Percentiles rank a stretch among this genome's conserved stretches.
Conservation (phyloP, 1,140 invertebrate species). For the Fopius arisanus region DNA sequence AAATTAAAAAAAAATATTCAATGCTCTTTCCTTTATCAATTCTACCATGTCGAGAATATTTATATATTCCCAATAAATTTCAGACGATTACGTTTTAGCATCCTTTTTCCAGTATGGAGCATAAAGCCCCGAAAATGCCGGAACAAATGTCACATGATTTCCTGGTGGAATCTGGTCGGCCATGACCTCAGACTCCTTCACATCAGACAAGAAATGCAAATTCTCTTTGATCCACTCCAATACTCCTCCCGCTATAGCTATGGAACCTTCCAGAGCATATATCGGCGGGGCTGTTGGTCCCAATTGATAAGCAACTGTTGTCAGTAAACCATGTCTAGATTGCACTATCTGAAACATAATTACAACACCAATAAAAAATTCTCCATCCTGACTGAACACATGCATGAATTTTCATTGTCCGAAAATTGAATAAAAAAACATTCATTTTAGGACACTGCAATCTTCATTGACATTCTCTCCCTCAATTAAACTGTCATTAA, state of each 20-base stretch:
- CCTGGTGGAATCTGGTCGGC: slow-evolving; percentile 78
- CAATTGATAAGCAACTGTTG: slow-evolving; percentile 94
- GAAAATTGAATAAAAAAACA: slow-evolving; percentile 25
- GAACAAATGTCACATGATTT: slow-evolving; percentile 93
- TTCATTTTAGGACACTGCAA: too few species aligned
- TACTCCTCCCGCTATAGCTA: slow-evolving; percentile 85
- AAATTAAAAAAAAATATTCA: neutral
- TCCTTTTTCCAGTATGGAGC: slow-evolving; percentile 96
- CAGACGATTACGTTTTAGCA: slow-evolving; percentile 77
- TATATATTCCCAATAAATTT: neutral
- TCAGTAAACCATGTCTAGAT: slow-evolving; percentile 89
- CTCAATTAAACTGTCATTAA: too few species aligned
- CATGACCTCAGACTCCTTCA: slow-evolving; percentile 79
- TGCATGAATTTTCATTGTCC: neutral
- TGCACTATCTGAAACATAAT: slow-evolving; percentile 72
- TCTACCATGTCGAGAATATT: neutral
- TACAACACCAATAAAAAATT: slow-evolving; percentile 19
- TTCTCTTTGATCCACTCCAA: slow-evolving; percentile 92
- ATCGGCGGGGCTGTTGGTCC: slow-evolving; percentile 78
- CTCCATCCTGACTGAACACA: too few species aligned
- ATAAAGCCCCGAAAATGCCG: slow-evolving; percentile 93
- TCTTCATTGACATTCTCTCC: too few species aligned
- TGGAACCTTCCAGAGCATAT: slow-evolving; percentile 91
- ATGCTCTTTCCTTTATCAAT: neutral
- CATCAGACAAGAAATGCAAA: slow-evolving; percentile 77